Evolutionary conservation across 2,113 vertebrate species (phyloP), one percentile per base, ranked within the genome.

Genomic region (Gadus macrocephalus): DNA sequence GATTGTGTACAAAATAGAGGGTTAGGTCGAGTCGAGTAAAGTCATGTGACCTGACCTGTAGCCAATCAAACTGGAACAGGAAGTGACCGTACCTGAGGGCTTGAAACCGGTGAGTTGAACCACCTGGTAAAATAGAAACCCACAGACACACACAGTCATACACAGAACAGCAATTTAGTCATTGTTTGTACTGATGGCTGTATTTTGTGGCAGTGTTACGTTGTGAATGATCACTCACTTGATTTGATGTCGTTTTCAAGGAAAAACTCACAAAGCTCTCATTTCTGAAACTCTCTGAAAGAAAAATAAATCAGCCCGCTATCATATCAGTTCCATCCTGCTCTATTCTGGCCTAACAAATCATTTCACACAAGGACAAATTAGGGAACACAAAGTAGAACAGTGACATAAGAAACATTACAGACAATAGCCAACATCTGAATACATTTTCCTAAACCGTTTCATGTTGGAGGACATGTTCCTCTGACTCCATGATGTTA

Each of bases 71-170:
- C 22, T 63, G 25, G 27, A 28, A 63, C 17, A 20, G 27, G 63
- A 65, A 19, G 35, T 15, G 62, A 28, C 15, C 59, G 69, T 91
- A 93, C 96, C 95, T 93, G 95, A 94, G 56, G 92, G 88, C 73
- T 94, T 96, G 92, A 95, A 97, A 0, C 92, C 92, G 1, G 93
- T 96, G 81, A 96, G 91, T 87, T 96, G 93, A 17, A 96, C 94
- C 6, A 91, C 94, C 95, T 96, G 88, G 77, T 35, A 69, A 49
- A 61, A 25, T 16, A 22, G 62, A 62, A 79, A 69, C n/a, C 67
- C 11, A 80, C 28, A 80, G 20, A 19, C 63, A 35, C 2, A 42
- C n/a, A 19, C 11, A 4, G 15, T n/a, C 27, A 64, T 17, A 66
- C 64, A 66, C 38, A 49, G 11, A 66, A n/a, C 42, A 20, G 42